Percentiles rank a stretch among this genome's conserved stretches.
Evolutionary conservation across 2,888 invertebrate genomes (phyloP).

Genomic region (Nomada flava): DNA sequence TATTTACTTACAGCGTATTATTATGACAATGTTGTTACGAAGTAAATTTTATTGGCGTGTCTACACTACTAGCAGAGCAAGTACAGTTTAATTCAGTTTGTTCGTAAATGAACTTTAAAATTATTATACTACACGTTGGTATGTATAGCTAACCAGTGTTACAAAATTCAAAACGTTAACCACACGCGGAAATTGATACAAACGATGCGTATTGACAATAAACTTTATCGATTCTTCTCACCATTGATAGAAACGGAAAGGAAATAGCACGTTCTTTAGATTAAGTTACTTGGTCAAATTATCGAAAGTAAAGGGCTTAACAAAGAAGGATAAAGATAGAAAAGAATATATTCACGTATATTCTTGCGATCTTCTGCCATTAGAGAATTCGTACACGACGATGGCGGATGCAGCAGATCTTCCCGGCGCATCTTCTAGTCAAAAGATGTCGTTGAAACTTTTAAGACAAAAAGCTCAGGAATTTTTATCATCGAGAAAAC

Average conservation of each 20-base stretch:
- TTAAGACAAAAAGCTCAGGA: constrained; percentile 89
- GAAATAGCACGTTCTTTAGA: background rate
- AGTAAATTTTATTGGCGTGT: background rate
- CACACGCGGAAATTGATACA: constrained; percentile 15
- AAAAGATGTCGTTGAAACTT: constrained; percentile 88
- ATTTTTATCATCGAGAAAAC: constrained; percentile 88
- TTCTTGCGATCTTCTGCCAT: constrained; percentile 37
- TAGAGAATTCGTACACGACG: constrained; percentile 47
- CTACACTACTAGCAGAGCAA: background rate
- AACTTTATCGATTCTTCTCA: constrained; percentile 19
- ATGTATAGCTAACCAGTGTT: background rate
- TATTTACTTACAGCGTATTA: constrained; percentile 41
- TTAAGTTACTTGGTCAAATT: background rate
- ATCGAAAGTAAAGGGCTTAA: background rate
- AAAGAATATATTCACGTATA: constrained; percentile 16
- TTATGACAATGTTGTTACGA: constrained; percentile 1
- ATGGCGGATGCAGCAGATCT: constrained; percentile 77
- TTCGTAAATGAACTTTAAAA: constrained; percentile 4
- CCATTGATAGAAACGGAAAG: background rate
- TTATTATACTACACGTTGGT: background rate
- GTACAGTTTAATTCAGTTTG: background rate
- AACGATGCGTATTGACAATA: constrained; percentile 3
- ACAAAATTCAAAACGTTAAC: constrained; percentile 30
- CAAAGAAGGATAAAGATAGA: constrained; percentile 1
- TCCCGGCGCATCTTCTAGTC: constrained; percentile 74